Base-by-base conservation (phyloP, 2,888 invertebrate genomes). In the Polyommatus iphigenia region DNA sequence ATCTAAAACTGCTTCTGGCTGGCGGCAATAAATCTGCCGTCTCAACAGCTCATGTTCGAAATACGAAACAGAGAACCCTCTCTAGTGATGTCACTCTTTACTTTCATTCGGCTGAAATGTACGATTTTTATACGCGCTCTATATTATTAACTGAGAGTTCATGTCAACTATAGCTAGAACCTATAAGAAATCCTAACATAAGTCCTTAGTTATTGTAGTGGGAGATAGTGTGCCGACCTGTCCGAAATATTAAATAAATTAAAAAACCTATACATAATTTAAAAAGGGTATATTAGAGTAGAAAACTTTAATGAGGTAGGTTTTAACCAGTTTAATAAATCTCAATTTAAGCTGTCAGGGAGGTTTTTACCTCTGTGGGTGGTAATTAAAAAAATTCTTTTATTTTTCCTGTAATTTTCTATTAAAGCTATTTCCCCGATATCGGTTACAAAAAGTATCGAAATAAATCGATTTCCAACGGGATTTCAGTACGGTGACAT, bases 21-120 rank as follows among this genome's bases (percentile, higher is more conserved):
- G 87, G 90, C 88, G 89, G 87, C 87, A 87, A 93, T 93, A 92
- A 93, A 93, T 93, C 93, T 92, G 89, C 83, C 88, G 88, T 91
- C 92, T 91, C 91, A 91, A 87, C 91, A 91, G 92, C 91, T 91
- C 50, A 75, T 75, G 75, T 75, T 75, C 75, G 54, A 75, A 75
- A 75, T 75, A 50, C 75, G 75, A 75, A 75, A 75, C 75, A 75
- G 54, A 18, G 75, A 50, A 75, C 24, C 75, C 75, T 75, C 46
- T 50, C 75, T 75, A 75, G 75, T 75, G 75, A 54, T 54, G 75
- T 75, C 75, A 24, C 67, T 10, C 62, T 62, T 67, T 67, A 62
- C 3, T 67, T 67, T 29, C 13, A 32, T 67, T 67, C 67, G 67
- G 1, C 13, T 15, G 6, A 15, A 29, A 5, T 32, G 15, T 54